Evolutionary conservation across 2,888 invertebrate species (phyloP), one percentile per base, ranked within the genome.

Genomic region (Coenonympha arcania): DNA sequence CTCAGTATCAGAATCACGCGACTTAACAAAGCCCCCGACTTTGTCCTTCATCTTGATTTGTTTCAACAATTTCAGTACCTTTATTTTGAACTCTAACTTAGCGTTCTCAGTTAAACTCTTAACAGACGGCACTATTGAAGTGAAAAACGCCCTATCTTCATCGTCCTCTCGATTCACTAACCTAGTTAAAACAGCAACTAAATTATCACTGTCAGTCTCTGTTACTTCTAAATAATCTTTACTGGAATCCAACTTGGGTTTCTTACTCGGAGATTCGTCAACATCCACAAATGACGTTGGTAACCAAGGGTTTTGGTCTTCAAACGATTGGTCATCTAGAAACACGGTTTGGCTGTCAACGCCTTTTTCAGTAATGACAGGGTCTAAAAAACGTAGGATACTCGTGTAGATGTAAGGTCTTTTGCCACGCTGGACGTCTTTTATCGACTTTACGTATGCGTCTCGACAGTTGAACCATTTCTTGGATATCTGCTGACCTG

Each of bases 61-160:
- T 33, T 69, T 72, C 2, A 81, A 61, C 26, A 75, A 54, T 50
- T 74, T 73, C 69, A 82, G 68, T 4, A 80, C 74, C 53, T 70
- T 63, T 55, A 81, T 76, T 56, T 76, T 68, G 40, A 82, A 82
- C 41, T 72, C 66, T 6, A 79, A 64, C 56, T 76, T 82, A 0
- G 71, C 64, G 4, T 65, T 64, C 4, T 71, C 71, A 0, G 73
- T 66, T 13, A 82, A 56, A 1, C 58, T 60, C 55, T 79, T 79
- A 2, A 82, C 79, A 0, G 69, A 52, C 0, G 80, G 79, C 1
- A 69, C 68, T 33, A 82, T 71, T 0, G 80, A 79, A 24, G 69
- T 76, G 45, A 82, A 82, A 61, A 81, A 82, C 0, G 79, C 70
- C 34, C 74, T 69, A 31, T 81, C 80, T 40, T 80, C 80, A 19